phyloP scores from a whole-genome alignment of 2,113 vertebrate genomes.

The Rhizomys pruinosus region DNA sequence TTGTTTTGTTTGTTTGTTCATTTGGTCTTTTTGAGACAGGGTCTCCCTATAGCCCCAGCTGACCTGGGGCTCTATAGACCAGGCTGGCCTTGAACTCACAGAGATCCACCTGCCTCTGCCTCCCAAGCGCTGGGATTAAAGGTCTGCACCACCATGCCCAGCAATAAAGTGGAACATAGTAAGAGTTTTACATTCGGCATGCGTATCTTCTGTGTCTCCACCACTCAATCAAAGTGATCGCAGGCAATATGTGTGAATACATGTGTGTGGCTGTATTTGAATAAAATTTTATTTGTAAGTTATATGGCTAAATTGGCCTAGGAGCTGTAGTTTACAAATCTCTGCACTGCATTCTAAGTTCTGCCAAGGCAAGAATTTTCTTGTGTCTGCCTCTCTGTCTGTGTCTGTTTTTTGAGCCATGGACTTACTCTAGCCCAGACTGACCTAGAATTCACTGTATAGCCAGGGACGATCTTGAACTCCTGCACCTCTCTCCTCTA shows the following conservation, averaged over 20 bases:
- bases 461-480: neutral
- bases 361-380: neutral
- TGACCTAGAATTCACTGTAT: neutral
- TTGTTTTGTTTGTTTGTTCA: too few species aligned
- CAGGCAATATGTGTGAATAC: neutral
- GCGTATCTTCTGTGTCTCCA: neutral
- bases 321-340: neutral
- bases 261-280: neutral
- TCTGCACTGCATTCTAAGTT: neutral
- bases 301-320: neutral
- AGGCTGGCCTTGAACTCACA: too few species aligned
- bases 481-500: neutral
- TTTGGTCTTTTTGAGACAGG: too few species aligned
- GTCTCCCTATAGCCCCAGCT: too few species aligned
- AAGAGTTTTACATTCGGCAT: slow-evolving; percentile 3
- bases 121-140: too few species aligned
- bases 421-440: neutral
- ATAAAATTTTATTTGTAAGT: slow-evolving; percentile 52
- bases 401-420: neutral
- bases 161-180: neutral
- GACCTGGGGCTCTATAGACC: too few species aligned
- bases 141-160: too few species aligned
- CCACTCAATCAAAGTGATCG: neutral
- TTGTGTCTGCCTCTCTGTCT: too few species aligned
- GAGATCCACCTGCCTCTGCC: too few species aligned